phyloP scores from a whole-genome alignment of 2,797 vertebrate species.

The Cephalopachus bancanus region DNA sequence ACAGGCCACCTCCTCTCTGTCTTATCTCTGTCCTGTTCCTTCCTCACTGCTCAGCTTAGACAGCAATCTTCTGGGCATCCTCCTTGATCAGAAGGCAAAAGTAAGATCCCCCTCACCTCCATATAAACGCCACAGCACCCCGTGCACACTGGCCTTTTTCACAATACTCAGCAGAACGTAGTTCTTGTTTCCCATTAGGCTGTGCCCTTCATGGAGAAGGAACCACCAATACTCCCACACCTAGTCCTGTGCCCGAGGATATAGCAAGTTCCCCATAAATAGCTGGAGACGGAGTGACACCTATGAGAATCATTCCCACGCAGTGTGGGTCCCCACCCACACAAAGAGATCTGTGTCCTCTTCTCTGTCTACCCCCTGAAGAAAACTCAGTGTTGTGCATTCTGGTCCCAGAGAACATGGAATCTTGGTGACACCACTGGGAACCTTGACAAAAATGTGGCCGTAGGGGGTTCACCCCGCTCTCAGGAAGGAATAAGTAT shows the following conservation, averaged over 20 bases:
- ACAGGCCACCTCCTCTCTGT: background rate
- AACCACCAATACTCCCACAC: background rate
- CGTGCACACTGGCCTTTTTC: background rate
- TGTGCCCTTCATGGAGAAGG: background rate
- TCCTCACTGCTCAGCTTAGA: background rate
- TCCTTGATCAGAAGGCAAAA: background rate
- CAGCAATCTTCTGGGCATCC: background rate
- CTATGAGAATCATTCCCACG: background rate
- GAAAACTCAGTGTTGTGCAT: background rate
- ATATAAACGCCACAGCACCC: background rate
- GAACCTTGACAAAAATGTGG: constrained; percentile 77
- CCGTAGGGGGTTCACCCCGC: constrained; percentile 31
- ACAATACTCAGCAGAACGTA: background rate
- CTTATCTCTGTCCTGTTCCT: background rate
- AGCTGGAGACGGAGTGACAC: background rate
- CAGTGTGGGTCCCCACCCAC: background rate
- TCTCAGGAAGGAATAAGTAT: constrained; percentile 76
- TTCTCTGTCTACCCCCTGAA: background rate
- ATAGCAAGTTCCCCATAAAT: background rate
- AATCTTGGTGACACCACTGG: constrained; percentile 71
- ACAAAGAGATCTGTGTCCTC: background rate
- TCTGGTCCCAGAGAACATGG: background rate
- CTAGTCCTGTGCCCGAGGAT: rapidly evolving
- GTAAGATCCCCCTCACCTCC: background rate
- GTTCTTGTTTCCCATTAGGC: background rate